Evolutionary conservation across 2,888 invertebrate genomes (phyloP), one percentile per base, ranked within the genome.

Genomic region (Crematogaster levior): DNA sequence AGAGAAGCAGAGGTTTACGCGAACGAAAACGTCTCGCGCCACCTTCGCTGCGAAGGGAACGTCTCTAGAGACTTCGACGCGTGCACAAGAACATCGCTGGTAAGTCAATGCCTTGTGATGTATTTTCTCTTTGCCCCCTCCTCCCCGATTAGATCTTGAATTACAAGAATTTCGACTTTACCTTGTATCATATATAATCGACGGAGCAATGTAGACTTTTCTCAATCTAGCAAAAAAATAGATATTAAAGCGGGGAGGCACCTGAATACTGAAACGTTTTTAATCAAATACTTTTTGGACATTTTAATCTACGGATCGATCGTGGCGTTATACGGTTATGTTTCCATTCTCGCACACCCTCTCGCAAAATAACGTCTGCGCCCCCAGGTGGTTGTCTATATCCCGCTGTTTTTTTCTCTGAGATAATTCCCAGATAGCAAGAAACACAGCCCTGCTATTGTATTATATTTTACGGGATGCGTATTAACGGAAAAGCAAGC

Each of bases 51-150:
- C 68, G 68, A 30, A 53, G 75, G 72, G 68, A 81, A 80, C 43
- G 63, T 84, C 61, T n/a, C 60, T 24, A 72, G 90, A 84, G 87
- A 90, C 80, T 88, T 90, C 85, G 82, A 90, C 75, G 89, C 90
- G 74, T 70, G 87, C 53, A 84, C 56, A 83, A 58, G 70, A 81
- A 80, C 77, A 58, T 40, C 51, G 24, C 12, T 51, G 88, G 88
- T 88, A 86, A 88, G 88, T 87, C 10, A 53, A 53, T 24, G 40
- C 53, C 40, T 77, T 21, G 40, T 43, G 21, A 43, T 58, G 56
- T 37, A 34, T 18, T 18, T 7, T 51, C 34, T 48, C 60, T 4
- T 10, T 0, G 6, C 60, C 0, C 60, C n/a, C 3, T 10, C 40
- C 30, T 10, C 0, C 43, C 4, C 30, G 15, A 12, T 15, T 43